These are phyloP conservation scores for Varecia variegata DNA, from an alignment of 2,797 vertebrate genomes.

Conservation along the genomic window DNA sequence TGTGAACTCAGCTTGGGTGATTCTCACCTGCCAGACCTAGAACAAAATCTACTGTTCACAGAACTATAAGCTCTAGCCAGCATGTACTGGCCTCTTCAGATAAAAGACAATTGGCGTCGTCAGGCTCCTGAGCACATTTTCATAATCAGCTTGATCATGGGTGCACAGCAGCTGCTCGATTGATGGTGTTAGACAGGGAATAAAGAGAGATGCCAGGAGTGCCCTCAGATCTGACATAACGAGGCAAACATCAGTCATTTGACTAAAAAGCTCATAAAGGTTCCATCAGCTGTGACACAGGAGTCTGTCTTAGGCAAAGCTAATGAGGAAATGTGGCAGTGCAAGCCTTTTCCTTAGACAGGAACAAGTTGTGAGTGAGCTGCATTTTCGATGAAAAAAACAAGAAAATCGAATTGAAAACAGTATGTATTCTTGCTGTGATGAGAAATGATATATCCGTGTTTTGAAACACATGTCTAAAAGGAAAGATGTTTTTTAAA, in stretches of 20 bases:
- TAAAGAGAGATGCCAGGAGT: conserved; percentile 87
- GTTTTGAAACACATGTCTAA: conserved; percentile 65
- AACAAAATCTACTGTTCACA: conserved; percentile 78
- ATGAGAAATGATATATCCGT: conserved; percentile 61
- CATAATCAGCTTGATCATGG: conserved; percentile 87
- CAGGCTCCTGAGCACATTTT: conserved; percentile 86
- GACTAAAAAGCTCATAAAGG: conserved; percentile 87
- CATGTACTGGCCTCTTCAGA: conserved; percentile 83
- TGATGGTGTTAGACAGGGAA: conserved; percentile 87
- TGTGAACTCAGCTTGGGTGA: conserved; percentile 1
- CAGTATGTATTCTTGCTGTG: conserved; percentile 54
- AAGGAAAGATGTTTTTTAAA: conserved; percentile 58
- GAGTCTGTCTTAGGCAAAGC: conserved; percentile 83
- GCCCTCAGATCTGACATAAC: conserved; percentile 87
- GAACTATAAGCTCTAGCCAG: conserved; percentile 75
- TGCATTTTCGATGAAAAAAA: conserved; percentile 79
- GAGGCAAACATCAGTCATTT: conserved; percentile 87
- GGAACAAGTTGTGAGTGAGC: conserved; percentile 82
- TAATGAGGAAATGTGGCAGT: conserved; percentile 86
- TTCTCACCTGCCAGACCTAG: conserved; percentile 77
- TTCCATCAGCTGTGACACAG: conserved; percentile 85
- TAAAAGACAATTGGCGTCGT: conserved; percentile 83
- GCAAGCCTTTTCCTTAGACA: conserved; percentile 82
- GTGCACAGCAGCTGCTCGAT: conserved; percentile 84
- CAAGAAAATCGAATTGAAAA: conserved; percentile 75